Percentiles rank a stretch among this genome's conserved stretches.
Conservation (phyloP, 2,113 vertebrate genomes). For the Oxyura jamaicensis region DNA sequence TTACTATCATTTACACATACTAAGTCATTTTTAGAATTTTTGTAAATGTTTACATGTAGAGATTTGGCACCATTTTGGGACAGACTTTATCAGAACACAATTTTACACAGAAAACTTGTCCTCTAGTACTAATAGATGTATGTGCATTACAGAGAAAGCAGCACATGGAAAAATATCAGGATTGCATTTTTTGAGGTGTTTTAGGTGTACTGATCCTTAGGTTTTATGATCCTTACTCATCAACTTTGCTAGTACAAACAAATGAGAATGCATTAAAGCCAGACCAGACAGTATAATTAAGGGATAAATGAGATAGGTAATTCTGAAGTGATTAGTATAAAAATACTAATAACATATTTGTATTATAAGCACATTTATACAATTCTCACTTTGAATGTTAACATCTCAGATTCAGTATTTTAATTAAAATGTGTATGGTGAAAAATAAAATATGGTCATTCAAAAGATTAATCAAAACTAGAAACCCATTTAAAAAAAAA, state of each 20-base stretch:
- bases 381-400: conserved; percentile 8
- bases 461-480: conserved; percentile 41
- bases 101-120: neutral
- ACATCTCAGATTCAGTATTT: neutral
- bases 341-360: neutral
- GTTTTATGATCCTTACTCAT: neutral
- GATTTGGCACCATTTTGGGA: neutral
- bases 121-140: fast-evolving
- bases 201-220: neutral
- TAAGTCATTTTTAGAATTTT: neutral
- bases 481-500: conserved; percentile 17
- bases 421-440: neutral
- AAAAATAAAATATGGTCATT: conserved; percentile 9
- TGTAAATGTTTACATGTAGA: neutral
- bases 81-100: neutral
- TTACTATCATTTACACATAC: neutral
- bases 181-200: neutral
- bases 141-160: neutral
- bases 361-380: conserved; percentile 5
- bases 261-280: neutral
- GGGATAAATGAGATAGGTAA: neutral
- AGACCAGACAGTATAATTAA: neutral
- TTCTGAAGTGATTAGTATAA: conserved; percentile 30
- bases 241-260: neutral
- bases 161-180: neutral